Evolutionary conservation across 2,113 vertebrate species (phyloP).

Genomic region (Rhadina sibilatrix): DNA sequence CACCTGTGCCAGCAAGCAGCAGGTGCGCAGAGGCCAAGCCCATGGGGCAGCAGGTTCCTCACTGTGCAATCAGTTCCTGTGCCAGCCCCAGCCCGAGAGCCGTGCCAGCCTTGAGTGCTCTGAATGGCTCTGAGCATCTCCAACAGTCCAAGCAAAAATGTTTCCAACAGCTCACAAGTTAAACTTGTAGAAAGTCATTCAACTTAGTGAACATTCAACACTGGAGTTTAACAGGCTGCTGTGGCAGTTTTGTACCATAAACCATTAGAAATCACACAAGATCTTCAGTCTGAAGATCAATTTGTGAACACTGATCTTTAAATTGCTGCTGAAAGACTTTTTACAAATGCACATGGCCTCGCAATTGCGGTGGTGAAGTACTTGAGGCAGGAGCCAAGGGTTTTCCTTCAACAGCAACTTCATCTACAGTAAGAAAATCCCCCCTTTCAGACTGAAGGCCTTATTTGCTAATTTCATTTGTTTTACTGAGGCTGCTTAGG

Average conservation of each 20-base stretch:
- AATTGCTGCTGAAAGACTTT: not conserved
- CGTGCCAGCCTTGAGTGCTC: fast-evolving
- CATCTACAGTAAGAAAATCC: fast-evolving
- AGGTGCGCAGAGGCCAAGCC: fast-evolving
- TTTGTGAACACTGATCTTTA: not conserved
- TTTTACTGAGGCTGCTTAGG: not conserved
- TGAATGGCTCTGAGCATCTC: not conserved
- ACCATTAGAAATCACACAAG: fast-evolving
- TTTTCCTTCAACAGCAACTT: not conserved
- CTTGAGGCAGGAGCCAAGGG: not conserved
- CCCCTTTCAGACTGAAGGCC: not conserved
- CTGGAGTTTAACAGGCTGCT: not conserved
- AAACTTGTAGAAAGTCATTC: not conserved
- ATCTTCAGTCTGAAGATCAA: not conserved
- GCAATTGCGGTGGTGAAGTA: fast-evolving
- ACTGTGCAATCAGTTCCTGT: not conserved
- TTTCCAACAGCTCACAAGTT: fast-evolving
- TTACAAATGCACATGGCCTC: fast-evolving
- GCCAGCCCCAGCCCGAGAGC: not conserved
- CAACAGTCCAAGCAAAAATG: not conserved
- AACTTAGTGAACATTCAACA: not conserved
- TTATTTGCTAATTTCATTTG: not conserved
- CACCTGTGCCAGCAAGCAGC: not conserved
- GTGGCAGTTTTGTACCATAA: not conserved
- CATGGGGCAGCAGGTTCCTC: fast-evolving